Conservation (phyloP, 2,888 invertebrate genomes). For the Trachelus stipa region DNA sequence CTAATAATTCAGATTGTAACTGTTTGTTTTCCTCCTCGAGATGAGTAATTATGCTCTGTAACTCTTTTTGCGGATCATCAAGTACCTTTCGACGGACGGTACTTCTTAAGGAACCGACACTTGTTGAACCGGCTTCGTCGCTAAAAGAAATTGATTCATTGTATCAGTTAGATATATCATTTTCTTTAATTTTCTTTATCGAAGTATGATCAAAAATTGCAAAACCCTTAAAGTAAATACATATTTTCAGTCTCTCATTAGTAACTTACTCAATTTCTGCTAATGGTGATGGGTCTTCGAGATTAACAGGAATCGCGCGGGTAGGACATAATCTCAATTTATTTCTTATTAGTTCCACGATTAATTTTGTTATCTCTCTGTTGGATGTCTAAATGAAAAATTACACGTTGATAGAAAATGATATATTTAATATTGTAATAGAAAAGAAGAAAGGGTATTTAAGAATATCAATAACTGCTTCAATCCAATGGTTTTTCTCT, state of each 20-base stretch:
- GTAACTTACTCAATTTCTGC: slow-evolving; percentile 44
- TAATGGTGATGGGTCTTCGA: slow-evolving; percentile 47
- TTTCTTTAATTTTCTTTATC: too few relatives aligned
- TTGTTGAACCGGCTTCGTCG: slow-evolving; percentile 48
- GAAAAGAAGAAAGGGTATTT: slow-evolving; percentile 4
- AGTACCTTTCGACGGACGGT: slow-evolving; percentile 56
- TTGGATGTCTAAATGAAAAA: slow-evolving; percentile 52
- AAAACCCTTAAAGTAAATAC: not conserved
- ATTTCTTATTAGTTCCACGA: slow-evolving; percentile 61
- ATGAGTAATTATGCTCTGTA: slow-evolving; percentile 79
- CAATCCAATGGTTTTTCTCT: not conserved
- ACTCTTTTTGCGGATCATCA: slow-evolving; percentile 71
- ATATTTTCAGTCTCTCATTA: not conserved
- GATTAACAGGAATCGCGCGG: slow-evolving; percentile 43
- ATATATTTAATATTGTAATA: slow-evolving; percentile 17
- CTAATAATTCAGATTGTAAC: slow-evolving; percentile 58
- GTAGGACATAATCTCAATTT: slow-evolving; percentile 61
- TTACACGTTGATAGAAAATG: not conserved
- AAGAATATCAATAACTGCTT: not conserved
- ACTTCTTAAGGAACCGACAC: slow-evolving; percentile 54
- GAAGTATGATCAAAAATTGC: not conserved
- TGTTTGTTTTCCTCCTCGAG: slow-evolving; percentile 76
- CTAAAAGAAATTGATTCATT: slow-evolving; percentile 35
- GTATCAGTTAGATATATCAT: slow-evolving; percentile 26
- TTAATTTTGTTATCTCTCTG: slow-evolving; percentile 59